Evolutionary conservation across 2,113 vertebrate species (phyloP), one percentile per base, ranked within the genome.

Genomic region (Miniopterus natalensis): DNA sequence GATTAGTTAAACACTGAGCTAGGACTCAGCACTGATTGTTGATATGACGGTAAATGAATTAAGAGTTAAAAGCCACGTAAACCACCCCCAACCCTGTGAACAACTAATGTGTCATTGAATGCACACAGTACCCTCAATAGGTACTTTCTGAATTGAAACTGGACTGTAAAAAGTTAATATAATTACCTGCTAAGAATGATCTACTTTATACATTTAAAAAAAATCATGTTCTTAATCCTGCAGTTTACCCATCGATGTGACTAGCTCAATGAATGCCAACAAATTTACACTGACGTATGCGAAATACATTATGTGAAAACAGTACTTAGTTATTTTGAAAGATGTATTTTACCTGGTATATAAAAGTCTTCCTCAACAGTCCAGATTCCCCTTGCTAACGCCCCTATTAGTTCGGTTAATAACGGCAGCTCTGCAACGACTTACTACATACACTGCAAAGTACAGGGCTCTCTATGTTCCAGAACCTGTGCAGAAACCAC

Each of bases 321-420:
- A 79, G 15, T 42, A 68, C 31, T 86, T 45, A 36, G 47, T 55
- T 85, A 18, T 83, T 94, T 83, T 89, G 63, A 84, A 95, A 73
- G 63, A 53, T 31, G 5, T 9, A 68, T 55, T 61, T 80, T 53
- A 36, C 1, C 0, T 25, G 17, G 29, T 17, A 65, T 27, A 61
- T 57, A 92, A 47, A 18, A 61, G 49, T 36, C 85, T 95, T 80
- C 87, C 42, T 49, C 5, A 71, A 85, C 3, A 66, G 42, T 63
- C 55, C 11, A 68, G 65, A 80, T 45, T 81, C 51, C 51, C 14
- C 83, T 87, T 88, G 9, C 25, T 18, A 47, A 53, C 23, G 15
- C 18, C 74, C 45, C 51, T 61, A 15, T 45, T 27, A 29, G n/a
- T 73, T 55, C 84, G 81, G n/a, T 31, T 53, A 92, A 13, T 36